Evolutionary conservation across 92 coral and sea anemone species (phyloP), one percentile per base, ranked within the genome.

Genomic region (Umimayanthus kanabou): DNA sequence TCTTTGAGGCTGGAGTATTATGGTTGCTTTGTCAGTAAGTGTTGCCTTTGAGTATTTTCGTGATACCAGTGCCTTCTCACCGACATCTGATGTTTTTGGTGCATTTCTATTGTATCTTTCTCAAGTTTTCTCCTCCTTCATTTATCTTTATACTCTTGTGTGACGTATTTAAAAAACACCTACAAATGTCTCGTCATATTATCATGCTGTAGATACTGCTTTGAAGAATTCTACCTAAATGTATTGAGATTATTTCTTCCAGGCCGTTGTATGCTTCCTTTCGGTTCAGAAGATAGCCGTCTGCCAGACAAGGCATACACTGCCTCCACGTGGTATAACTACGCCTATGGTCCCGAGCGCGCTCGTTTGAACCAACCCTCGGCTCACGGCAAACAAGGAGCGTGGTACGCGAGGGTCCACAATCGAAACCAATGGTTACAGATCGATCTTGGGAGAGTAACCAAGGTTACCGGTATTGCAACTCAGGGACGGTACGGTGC

Each of bases 1-100:
- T 85, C 92, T n/a, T 82, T 95, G 95, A 91, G 98, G 91, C 93
- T 88, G 79, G 98, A 95, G 88, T 89, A 90, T 82, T 93, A 94
- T 61, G 98, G 98, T 79, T 95, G 98, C 50, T 77, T 67, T 39
- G 85, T 90, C 45, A 93, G 98, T 95, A 86, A 37, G 98, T 77
- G 76, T 77, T 9, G 2, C 64, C 20, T 43, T 25, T 42, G 73
- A 10, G 15, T 25, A n/a, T n/a, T 69, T 53, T 53, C 4, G 20
- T 53, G 58, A 13, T 53, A 13, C 11, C 57, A 50, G 57, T 1
- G 13, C 13, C 4, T 53, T 53, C 58, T 53, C 58, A 53, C 58
- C 3, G 11, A 53, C 58, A 15, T 13, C 58, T 1, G 58, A 53
- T 53, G 18, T 53, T 53, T 14, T 53, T 53, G 58, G 14, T 53